Base-by-base conservation (phyloP, 2,113 vertebrate species). In the Mormyrus lacerda region DNA sequence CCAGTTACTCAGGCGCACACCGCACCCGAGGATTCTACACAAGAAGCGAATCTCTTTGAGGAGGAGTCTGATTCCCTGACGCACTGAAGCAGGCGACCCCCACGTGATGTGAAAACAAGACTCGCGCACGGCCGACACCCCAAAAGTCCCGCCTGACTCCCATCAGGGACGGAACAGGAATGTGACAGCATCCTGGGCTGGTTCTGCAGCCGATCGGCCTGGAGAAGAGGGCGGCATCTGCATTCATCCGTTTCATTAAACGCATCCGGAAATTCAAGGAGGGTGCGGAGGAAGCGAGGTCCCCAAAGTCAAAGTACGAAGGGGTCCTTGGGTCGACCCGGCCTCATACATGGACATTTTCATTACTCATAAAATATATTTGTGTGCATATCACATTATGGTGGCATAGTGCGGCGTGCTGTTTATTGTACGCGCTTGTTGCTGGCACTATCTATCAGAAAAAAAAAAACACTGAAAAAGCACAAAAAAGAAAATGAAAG, bases 221-320 rank as follows among this genome's bases (percentile, higher is more conserved):
- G 8, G 47, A 65, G 58, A 44, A 55, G 69, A 73, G 3, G 31
- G 4, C 11, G 58, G 39, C 5, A 31, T 83, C 85, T 89, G 82
- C 90, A 87, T 87, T 86, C 88, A 51, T 86, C 85, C 79, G 31
- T 76, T 39, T 76, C 84, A 91, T 87, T 76, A 65, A 58, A 48
- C 19, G 31, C 85, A n/a, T 76, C 76, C 27, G 35, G 21, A 31
- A 89, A 88, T 87, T 86, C 90, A 92, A 91, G 83, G 90, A 90
- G 88, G 89, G 90, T 90, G 82, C 90, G 89, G 45, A 4, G 24
- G 15, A 69, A 88, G 86, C 90, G 79, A 91, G 89, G 85, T 89
- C 88, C 89, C 90, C 90, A 91, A 86, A 79, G 65, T 53, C 83
- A 27, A 89, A 87, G 53, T 88, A 87, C 92, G 76, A 89, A 82